phyloP scores from a whole-genome alignment of 1,140 invertebrate species.

The Drosophila kohkoa region DNA sequence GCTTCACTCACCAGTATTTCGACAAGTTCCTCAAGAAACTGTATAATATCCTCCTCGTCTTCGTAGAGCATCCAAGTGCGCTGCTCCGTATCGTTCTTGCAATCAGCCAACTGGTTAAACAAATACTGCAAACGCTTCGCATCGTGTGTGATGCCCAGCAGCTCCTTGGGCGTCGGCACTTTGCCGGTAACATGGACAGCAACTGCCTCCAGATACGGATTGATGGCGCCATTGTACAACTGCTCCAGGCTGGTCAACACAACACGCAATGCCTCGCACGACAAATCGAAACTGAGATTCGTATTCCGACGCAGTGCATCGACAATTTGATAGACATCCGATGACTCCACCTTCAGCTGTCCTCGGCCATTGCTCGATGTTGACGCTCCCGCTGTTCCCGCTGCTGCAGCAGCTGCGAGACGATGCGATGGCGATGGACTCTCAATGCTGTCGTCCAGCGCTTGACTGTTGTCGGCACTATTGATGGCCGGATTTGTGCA shows the following conservation, averaged over 20 bases:
- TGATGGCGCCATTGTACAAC: conserved; percentile 86
- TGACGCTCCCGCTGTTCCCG: neutral
- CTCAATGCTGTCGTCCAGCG: conserved; percentile 77
- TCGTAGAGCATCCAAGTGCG: conserved; percentile 97
- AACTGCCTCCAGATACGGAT: conserved; percentile 86
- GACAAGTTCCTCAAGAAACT: conserved; percentile 93
- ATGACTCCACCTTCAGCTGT: conserved; percentile 78
- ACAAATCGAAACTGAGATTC: conserved; percentile 94
- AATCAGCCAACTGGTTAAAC: conserved; percentile 92
- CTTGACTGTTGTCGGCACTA: conserved; percentile 77
- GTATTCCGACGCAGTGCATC: conserved; percentile 93
- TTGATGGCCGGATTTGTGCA: conserved; percentile 60
- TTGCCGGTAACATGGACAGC: conserved; percentile 82
- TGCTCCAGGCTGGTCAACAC: conserved; percentile 89
- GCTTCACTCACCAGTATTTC: conserved; percentile 72
- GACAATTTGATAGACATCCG: conserved; percentile 89
- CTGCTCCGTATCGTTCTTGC: conserved; percentile 97
- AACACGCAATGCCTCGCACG: conserved; percentile 92
- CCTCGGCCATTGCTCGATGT: conserved; percentile 30
- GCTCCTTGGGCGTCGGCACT: conserved; percentile 79
- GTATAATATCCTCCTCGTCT: conserved; percentile 94
- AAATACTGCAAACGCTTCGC: conserved; percentile 91
- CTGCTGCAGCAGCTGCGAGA: neutral
- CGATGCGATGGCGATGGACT: conserved; percentile 70
- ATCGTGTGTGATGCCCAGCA: conserved; percentile 88